A percentile compares a stretch with the other conserved stretches of the same genome.
phyloP scores from a whole-genome alignment of 1,140 invertebrate species.

The Drosophila littoralis region DNA sequence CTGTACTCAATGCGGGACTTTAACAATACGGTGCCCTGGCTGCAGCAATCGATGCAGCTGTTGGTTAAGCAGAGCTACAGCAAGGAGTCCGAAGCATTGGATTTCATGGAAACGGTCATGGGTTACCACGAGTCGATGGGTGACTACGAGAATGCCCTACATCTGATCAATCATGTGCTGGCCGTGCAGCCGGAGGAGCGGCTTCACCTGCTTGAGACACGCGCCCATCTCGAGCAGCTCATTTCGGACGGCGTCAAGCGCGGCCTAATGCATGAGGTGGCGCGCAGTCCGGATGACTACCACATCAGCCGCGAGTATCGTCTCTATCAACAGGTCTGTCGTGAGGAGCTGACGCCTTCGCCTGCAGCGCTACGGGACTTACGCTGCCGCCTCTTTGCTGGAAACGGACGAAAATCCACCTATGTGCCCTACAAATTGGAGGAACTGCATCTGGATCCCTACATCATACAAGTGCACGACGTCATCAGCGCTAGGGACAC shows the following conservation, averaged over 20 bases:
- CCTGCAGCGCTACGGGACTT: constrained; percentile 84
- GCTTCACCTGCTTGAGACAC: constrained; percentile 90
- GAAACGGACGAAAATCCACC: constrained; percentile 89
- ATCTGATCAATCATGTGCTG: constrained; percentile 94
- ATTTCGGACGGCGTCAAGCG: constrained; percentile 64
- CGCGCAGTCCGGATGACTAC: constrained; percentile 52
- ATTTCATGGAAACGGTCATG: constrained; percentile 74
- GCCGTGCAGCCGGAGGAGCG: constrained; percentile 93
- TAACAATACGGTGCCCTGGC: constrained; percentile 96
- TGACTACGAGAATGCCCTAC: constrained; percentile 92
- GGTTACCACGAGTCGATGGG: constrained; percentile 90
- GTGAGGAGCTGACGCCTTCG: constrained; percentile 88
- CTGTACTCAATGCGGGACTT: constrained; percentile 97
- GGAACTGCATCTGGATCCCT: constrained; percentile 93
- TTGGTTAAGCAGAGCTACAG: constrained; percentile 52
- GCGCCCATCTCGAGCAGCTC: constrained; percentile 85
- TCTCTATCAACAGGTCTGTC: constrained; percentile 93
- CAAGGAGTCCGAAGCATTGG: constrained; percentile 53
- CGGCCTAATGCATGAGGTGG: constrained; percentile 63
- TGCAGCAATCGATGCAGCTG: constrained; percentile 90
- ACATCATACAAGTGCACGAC: constrained; percentile 95
- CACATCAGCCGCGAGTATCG: constrained; percentile 80
- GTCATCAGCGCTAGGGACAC: constrained; percentile 95
- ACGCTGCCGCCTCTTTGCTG: constrained; percentile 86
- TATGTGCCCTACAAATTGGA: constrained; percentile 92